Evolutionary conservation across 2,888 invertebrate species (phyloP), one percentile per base, ranked within the genome.

Genomic region (Dolichomitus sp.): DNA sequence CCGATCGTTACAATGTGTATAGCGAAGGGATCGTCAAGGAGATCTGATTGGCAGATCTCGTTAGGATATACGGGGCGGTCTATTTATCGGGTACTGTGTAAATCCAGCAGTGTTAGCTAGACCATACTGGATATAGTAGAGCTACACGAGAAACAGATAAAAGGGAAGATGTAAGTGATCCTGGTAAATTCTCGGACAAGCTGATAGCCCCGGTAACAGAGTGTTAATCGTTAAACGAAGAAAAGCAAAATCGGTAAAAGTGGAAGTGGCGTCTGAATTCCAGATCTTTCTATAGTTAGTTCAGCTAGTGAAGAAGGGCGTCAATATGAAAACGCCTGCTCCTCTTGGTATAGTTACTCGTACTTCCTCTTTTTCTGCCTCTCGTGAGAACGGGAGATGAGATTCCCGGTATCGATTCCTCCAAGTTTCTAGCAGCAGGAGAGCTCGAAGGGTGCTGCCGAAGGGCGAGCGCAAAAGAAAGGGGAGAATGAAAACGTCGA

Each of bases 401-500:
- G 76, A 80, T 83, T 52, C 70, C 57, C 80, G 68, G 48, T 83
- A 83, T 83, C 83, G 83, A 83, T 83, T 83, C 68, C 76, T 75
- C 76, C 80, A 50, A 83, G 80, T 73, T 80, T 61, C 76, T 19
- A 66, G 72, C 75, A 70, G 17, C 40, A 17, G 40, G 45, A 66
- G 30, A 68, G 40, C 27, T 45, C 63, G 45, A 75, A 80, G 74
- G 80, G 75, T 65, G 80, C 52, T 69, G 80, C 33, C 65, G 70
- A 66, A 81, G 77, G 74, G 74, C 48, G 75, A 33, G 19, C 23
- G 74, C 48, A 68, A 78, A 76, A 68, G 69, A 61, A 73, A 66
- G 45, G 48, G 74, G 80, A 83, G 77, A 76, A 61, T 42, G 50
- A 70, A 78, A 76, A 50, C 82, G 42, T 65, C 65, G 66, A 19